Evolutionary conservation across 37 sponge, comb jelly and placozoan species (phyloP).

Genomic region (Halisarca cf. caerulea): DNA sequence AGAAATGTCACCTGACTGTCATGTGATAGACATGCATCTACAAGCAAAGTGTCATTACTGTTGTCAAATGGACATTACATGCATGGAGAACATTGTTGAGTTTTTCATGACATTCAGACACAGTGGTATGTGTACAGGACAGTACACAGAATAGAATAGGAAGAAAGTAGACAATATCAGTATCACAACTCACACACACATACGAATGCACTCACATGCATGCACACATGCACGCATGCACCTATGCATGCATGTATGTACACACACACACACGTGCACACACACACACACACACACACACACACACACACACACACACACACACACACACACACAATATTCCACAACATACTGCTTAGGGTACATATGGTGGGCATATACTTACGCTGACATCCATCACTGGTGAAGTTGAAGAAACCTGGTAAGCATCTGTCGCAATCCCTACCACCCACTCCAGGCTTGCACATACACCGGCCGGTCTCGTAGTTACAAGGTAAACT

Average conservation of each 20-base stretch:
- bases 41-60: too few relatives aligned
- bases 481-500: conserved; percentile 12
- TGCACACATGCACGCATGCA: neutral
- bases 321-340: neutral
- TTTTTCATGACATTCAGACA: too few relatives aligned
- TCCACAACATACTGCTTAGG: too few relatives aligned
- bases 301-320: neutral
- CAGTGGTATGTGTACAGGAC: too few relatives aligned
- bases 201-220: neutral
- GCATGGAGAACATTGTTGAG: too few relatives aligned
- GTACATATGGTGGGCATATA: conserved; percentile 25
- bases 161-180: too few relatives aligned
- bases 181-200: too few relatives aligned
- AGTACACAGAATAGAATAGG: too few relatives aligned
- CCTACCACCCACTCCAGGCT: conserved; percentile 49
- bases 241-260: neutral
- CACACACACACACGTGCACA: neutral
- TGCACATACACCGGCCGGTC: conserved; percentile 67
- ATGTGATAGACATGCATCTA: too few relatives aligned
- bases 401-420: conserved; percentile 45
- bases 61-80: too few relatives aligned
- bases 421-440: conserved; percentile 55
- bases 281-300: too few relatives aligned
- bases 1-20: neutral
- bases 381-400: conserved; percentile 57